Conservation (phyloP, 37 sponge, comb jelly and placozoan genomes). For the Ianthella basta region DNA sequence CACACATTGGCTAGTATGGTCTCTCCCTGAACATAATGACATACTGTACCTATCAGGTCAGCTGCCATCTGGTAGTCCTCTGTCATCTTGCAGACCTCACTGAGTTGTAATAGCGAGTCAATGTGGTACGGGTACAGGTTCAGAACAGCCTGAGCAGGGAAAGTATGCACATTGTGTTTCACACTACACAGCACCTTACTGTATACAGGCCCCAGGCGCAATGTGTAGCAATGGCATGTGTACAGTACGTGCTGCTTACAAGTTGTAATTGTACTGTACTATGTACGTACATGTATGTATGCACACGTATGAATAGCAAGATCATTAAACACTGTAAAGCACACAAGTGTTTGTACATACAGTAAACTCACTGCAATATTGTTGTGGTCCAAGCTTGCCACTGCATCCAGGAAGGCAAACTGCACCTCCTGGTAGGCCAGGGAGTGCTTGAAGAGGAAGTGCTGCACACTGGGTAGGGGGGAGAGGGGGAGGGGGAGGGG, state of each 20-base stretch:
- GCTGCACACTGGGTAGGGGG: slow-evolving; percentile 47
- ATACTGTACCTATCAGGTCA: slow-evolving; percentile 81
- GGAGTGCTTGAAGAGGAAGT: slow-evolving; percentile 80
- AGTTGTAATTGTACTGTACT: no score
- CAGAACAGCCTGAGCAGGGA: slow-evolving; percentile 45
- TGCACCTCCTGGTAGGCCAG: slow-evolving; percentile 81
- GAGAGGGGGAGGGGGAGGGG: background rate
- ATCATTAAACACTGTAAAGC: background rate
- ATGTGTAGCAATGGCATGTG: background rate
- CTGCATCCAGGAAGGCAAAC: slow-evolving; percentile 77
- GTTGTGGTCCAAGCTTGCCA: slow-evolving; percentile 84
- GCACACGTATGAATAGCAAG: background rate
- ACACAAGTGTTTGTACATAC: background rate
- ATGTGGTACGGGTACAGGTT: slow-evolving; percentile 92
- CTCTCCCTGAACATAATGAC: no score
- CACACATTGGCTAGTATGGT: no score
- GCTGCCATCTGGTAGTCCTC: slow-evolving; percentile 93
- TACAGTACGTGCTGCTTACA: background rate
- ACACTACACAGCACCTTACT: no score
- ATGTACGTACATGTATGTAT: background rate
- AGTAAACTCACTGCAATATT: slow-evolving; percentile 67
- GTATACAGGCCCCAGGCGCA: background rate
- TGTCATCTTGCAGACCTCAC: slow-evolving; percentile 93
- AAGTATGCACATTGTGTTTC: no score
- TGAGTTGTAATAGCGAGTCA: slow-evolving; percentile 93